Evolutionary conservation across 2,113 vertebrate species (phyloP), one percentile per base, ranked within the genome.

Genomic region (Tenrec ecaudatus): DNA sequence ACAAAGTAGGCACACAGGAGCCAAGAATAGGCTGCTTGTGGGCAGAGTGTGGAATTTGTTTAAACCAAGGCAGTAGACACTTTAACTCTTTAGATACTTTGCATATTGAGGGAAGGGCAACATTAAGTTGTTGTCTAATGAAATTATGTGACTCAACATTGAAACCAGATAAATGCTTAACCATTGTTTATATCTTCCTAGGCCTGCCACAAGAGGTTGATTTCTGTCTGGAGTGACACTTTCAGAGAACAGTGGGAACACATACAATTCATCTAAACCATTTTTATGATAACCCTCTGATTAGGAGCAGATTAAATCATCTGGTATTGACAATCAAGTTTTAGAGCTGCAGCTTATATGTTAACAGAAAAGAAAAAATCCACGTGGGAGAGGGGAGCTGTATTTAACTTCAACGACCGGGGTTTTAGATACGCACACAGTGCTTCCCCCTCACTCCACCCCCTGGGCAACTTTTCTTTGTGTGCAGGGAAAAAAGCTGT

Each of bases 1-100:
- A 85, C 79, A 86, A 40, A 92, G 95, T 91, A 53, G 88, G 66
- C 53, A 73, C 73, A 29, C n/a, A 71, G 60, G 73, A 86, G 80
- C 77, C 88, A 73, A 66, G 88, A 93, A 93, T 89, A 91, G 92
- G 85, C 90, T 84, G 71, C 47, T 77, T 81, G 96, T 95, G 94
- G 89, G 77, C 85, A 89, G 95, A 85, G 83, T 84, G 60, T 90
- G 91, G 91, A 88, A 93, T 95, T 94, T 94, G 91, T 91, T 71
- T 62, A 73, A 94, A 95, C 83, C 60, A 76, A 66, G 40, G 82
- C 20, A 53, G 66, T 31, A 75, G 68, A 36, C 68, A n/a, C 25
- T 33, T 80, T 60, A 88, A 92, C 76, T 92, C 76, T 81, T 92
- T 84, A 43, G 33, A 53, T 31, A 33, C 57, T 78, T 69, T 58